Percentiles rank a stretch among this genome's conserved stretches.
Evolutionary conservation across 2,797 vertebrate genomes (phyloP).

Genomic region (Poeciliopsis presidionis): DNA sequence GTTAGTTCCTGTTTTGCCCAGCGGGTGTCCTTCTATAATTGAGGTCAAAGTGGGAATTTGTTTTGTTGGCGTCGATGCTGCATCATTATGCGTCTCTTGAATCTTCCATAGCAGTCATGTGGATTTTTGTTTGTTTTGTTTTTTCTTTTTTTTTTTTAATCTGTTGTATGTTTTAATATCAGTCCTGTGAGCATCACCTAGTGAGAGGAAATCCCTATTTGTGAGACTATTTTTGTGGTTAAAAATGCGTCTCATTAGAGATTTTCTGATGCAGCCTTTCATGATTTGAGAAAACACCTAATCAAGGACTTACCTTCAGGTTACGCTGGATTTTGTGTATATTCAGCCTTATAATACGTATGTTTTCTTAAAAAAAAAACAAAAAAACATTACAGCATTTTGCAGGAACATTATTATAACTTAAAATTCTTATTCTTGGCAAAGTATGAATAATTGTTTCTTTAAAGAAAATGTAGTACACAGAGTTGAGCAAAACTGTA

Average conservation of each 20-base stretch:
- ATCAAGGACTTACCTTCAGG: not conserved
- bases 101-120: conserved; percentile 23
- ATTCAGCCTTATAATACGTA: not conserved
- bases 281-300: not conserved
- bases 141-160: not conserved
- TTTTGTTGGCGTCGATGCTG: conserved; percentile 16
- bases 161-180: not conserved
- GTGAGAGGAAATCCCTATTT: not conserved
- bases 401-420: not conserved
- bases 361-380: not conserved
- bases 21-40: not conserved
- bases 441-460: not conserved
- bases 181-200: not conserved
- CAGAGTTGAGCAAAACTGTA: not conserved
- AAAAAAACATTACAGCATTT: not conserved
- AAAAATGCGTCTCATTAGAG: not conserved
- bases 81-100: conserved; percentile 10
- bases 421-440: not conserved
- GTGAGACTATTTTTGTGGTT: not conserved
- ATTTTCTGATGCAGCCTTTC: not conserved
- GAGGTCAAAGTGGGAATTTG: conserved; percentile 12
- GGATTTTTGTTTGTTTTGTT: not conserved
- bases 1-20: conserved; percentile 19
- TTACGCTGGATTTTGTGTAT: not conserved
- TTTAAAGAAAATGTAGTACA: not conserved